Evolutionary conservation across 2,888 invertebrate genomes (phyloP), one percentile per base, ranked within the genome.

Genomic region (Platycheirus albimanus): DNA sequence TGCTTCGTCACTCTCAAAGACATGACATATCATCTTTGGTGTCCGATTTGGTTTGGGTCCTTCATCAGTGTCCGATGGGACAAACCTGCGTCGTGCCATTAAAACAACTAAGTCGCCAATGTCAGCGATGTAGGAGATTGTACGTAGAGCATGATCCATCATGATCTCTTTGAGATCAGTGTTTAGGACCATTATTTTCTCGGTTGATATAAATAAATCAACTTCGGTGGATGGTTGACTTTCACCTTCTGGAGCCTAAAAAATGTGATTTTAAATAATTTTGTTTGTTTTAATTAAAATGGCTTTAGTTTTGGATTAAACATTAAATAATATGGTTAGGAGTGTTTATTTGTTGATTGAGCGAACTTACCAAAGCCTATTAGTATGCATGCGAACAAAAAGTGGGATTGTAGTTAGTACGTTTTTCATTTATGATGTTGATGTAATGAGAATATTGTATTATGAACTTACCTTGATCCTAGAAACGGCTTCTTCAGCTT

Each of bases 121-220:
- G 91, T 99, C 99, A 5, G 99, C 99, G 86, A 99, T 99, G 89
- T 99, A 99, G 1, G 99, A 99, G 89, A 99, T 99, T 47, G 99
- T 99, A 86, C 99, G 93, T 78, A 99, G 92, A 0, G 99, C 98
- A 91, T 99, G 99, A 91, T 99, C 99, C 99, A 99, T 99, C 98
- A 99, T 99, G 80, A 99, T 99, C 92, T 99, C 99, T 92, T 99
- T 99, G 64, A 99, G 92, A 91, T 99, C 99, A 1, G 99, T 99
- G 90, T 99, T 99, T 81, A 99, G 93, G 71, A 99, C 99, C 99
- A 99, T 99, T 86, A 99, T 99, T 92, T 99, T 99, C 91, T 99
- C 99, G 10, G 99, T 99, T 38, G 99, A 99, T 89, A 99, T 99
- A 92, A 99, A 99, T 30, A 99, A 93, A 90, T 99, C 99, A 49